Evolutionary conservation across 2,888 invertebrate species (phyloP).

Genomic region (Phyllotreta cruciferae): DNA sequence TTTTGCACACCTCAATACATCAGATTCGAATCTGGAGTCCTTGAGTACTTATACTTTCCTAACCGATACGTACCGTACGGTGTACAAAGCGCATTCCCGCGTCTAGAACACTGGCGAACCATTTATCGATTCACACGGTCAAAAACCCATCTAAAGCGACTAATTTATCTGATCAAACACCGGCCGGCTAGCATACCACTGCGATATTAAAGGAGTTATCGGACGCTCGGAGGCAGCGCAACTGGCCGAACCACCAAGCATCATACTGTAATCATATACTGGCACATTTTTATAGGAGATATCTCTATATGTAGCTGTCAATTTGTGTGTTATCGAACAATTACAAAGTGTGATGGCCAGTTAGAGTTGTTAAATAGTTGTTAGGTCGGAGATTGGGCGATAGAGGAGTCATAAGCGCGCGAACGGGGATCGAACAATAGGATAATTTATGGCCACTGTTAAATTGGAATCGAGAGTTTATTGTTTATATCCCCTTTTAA

Average conservation of each 20-base stretch:
- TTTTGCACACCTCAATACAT: conserved; percentile 29
- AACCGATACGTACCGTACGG: conserved; percentile 42
- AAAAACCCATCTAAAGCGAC: conserved; percentile 58
- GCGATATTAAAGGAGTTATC: conserved; percentile 53
- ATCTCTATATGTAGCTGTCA: conserved; percentile 59
- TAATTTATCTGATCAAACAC: conserved; percentile 59
- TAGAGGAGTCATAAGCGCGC: conserved; percentile 36
- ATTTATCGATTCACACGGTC: conserved; percentile 60
- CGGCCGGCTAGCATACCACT: conserved; percentile 51
- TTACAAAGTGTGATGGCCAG: conserved; percentile 58
- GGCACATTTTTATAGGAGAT: conserved; percentile 52
- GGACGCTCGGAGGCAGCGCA: conserved; percentile 39
- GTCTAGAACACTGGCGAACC: conserved; percentile 47
- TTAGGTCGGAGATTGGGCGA: conserved; percentile 53
- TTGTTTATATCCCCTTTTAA: conserved; percentile 16
- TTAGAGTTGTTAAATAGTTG: conserved; percentile 59
- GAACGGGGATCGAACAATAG: conserved; percentile 9
- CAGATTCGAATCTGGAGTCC: conserved; percentile 44
- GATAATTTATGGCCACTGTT: too few relatives aligned
- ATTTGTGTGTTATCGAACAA: conserved; percentile 59
- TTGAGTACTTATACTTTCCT: conserved; percentile 36
- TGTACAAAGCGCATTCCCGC: conserved; percentile 45
- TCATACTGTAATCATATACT: conserved; percentile 52
- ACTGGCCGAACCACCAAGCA: conserved; percentile 39
- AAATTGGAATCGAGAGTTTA: not conserved